Conservation (phyloP, 2,797 vertebrate genomes). For the Threskiornis aethiopicus region DNA sequence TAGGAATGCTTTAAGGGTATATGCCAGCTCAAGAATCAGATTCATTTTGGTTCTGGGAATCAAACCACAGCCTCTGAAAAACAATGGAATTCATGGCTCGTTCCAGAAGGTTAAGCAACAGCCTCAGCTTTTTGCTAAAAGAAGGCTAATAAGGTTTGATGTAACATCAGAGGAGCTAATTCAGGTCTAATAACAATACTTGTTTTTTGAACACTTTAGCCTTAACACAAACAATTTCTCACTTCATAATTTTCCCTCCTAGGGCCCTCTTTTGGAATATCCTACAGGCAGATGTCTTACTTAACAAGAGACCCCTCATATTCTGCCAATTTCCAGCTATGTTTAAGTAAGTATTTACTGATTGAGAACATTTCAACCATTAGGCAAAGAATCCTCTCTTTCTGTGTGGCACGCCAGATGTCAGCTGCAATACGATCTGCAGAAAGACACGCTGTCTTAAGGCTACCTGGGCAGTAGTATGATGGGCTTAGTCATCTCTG, state of each 20-base stretch:
- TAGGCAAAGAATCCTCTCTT: not conserved
- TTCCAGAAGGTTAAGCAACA: constrained; percentile 71
- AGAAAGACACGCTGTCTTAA: not conserved
- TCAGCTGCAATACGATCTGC: not conserved
- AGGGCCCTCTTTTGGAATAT: constrained; percentile 20
- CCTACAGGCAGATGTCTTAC: not conserved
- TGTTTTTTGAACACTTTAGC: constrained; percentile 23
- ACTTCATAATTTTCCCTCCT: constrained; percentile 43
- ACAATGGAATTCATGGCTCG: constrained; percentile 61
- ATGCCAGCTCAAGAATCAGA: constrained; percentile 73
- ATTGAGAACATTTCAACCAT: not conserved
- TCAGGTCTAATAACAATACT: constrained; percentile 58
- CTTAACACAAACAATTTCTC: constrained; percentile 4
- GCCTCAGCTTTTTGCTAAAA: constrained; percentile 52
- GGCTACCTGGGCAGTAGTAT: not conserved
- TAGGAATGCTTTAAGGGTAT: constrained; percentile 69
- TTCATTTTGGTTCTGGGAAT: constrained; percentile 73
- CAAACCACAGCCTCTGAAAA: constrained; percentile 68
- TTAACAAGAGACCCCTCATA: constrained; percentile 19
- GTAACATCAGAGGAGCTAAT: constrained; percentile 57
- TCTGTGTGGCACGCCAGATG: not conserved
- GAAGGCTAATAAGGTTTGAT: constrained; percentile 58
- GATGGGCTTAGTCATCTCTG: not conserved
- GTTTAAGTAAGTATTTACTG: not conserved
- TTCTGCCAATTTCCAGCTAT: constrained; percentile 24